These are phyloP conservation scores for Anolis sagrei DNA, from an alignment of 2,113 vertebrate genomes.

Conservation along the genomic window DNA sequence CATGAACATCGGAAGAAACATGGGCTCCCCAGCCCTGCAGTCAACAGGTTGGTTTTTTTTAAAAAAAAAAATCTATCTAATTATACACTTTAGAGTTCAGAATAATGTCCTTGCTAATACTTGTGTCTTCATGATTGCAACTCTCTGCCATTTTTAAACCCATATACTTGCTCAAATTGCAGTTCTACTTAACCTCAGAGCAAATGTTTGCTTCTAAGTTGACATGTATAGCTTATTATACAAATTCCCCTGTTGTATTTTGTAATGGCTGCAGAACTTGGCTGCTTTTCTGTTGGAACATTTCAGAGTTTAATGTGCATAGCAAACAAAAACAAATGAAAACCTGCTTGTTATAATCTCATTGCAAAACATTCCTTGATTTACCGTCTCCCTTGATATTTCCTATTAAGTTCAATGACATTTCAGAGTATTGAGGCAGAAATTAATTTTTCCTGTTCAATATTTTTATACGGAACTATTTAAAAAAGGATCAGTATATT, in stretches of 20 bases:
- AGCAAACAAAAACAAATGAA: slow-evolving; percentile 60
- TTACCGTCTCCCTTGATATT: slow-evolving; percentile 29
- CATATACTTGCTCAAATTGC: background rate
- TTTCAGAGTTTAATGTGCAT: slow-evolving; percentile 31
- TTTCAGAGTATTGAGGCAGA: slow-evolving; percentile 42
- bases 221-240: background rate
- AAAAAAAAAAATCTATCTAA: background rate
- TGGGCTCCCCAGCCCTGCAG: too few species aligned
- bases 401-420: slow-evolving; percentile 58
- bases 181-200: background rate
- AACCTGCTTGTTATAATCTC: background rate
- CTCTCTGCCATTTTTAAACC: background rate
- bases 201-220: background rate
- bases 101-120: background rate
- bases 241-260: background rate
- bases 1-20: too few species aligned
- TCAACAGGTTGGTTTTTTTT: too few species aligned
- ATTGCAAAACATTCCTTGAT: slow-evolving; percentile 40
- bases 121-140: background rate
- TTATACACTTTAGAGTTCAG: background rate
- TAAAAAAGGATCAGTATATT: background rate
- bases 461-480: background rate
- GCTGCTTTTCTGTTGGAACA: background rate
- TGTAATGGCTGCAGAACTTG: background rate
- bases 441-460: background rate